Evolutionary conservation across 2,113 vertebrate species (phyloP).

Genomic region (Stomatorhinus ivindoensis): DNA sequence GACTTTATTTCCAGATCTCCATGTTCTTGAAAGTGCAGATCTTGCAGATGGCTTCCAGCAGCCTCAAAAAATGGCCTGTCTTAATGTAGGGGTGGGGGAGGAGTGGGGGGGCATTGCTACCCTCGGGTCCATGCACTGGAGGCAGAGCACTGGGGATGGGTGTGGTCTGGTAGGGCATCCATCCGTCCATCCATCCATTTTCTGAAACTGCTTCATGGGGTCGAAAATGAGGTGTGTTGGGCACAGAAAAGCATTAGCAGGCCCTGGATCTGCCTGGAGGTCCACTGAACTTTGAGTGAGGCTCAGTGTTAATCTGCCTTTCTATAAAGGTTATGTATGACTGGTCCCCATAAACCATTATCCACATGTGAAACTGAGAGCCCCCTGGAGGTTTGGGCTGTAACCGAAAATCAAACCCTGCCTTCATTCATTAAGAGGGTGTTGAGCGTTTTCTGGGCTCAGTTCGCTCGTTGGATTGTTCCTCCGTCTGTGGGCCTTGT

Average conservation of each 20-base stretch:
- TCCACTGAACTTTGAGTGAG: background rate
- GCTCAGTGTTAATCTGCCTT: background rate
- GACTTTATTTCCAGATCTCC: background rate
- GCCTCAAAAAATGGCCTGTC: background rate
- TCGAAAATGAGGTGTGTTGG: background rate
- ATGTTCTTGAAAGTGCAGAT: background rate
- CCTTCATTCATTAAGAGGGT: background rate
- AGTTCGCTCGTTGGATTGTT: background rate
- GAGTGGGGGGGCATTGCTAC: background rate
- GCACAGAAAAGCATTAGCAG: background rate
- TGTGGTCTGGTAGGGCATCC: background rate
- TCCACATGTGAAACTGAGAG: background rate
- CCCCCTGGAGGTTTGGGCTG: background rate
- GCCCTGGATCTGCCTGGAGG: background rate
- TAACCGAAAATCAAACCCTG: background rate
- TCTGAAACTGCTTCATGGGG: background rate
- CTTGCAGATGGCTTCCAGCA: background rate
- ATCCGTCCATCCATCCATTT: background rate
- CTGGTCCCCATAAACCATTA: background rate
- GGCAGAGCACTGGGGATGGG: background rate
- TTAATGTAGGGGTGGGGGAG: background rate
- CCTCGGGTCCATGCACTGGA: background rate
- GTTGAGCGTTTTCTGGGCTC: background rate
- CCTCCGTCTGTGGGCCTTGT: background rate
- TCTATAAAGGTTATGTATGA: background rate